These are phyloP conservation scores for Diplodus sargus DNA, from an alignment of 2,797 vertebrate genomes.

Conservation along the genomic window DNA sequence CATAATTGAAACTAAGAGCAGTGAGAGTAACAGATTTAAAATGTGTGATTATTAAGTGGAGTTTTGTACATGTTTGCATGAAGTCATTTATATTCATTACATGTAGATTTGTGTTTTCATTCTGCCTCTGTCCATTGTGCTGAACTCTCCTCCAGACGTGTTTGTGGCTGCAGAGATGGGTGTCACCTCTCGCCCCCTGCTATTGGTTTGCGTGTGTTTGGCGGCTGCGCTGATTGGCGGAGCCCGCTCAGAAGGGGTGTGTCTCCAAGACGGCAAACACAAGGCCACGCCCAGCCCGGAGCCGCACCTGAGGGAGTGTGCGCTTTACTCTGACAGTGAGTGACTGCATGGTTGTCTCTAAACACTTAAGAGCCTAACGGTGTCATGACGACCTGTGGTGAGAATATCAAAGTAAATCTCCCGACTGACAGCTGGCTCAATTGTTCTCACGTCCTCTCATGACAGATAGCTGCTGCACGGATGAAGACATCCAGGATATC, in stretches of 20 bases:
- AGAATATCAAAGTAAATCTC: background rate
- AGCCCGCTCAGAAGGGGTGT: conserved; percentile 73
- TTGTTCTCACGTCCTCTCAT: conserved; percentile 19
- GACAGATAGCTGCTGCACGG: conserved; percentile 83
- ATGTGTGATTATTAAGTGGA: background rate
- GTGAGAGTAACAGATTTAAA: background rate
- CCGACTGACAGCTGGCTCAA: conserved; percentile 15
- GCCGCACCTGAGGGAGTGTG: conserved; percentile 80
- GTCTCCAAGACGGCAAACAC: conserved; percentile 84
- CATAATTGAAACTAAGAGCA: background rate
- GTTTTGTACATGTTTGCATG: background rate
- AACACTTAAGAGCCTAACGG: background rate
- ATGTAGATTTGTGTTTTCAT: background rate
- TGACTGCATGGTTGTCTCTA: conserved; percentile 31
- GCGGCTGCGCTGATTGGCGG: conserved; percentile 64
- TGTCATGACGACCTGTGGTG: background rate
- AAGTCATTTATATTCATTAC: background rate
- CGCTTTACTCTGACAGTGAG: conserved; percentile 85
- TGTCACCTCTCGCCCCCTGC: conserved; percentile 55
- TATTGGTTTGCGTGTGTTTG: conserved; percentile 64
- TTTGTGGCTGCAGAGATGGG: conserved; percentile 74
- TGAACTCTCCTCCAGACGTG: conserved; percentile 43
- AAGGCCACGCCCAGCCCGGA: conserved; percentile 83
- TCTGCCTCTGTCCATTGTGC: conserved; percentile 56
- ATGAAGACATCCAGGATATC: conserved; percentile 78